Base-by-base conservation (phyloP, 2,113 vertebrate species). In the Gymnogyps californianus region DNA sequence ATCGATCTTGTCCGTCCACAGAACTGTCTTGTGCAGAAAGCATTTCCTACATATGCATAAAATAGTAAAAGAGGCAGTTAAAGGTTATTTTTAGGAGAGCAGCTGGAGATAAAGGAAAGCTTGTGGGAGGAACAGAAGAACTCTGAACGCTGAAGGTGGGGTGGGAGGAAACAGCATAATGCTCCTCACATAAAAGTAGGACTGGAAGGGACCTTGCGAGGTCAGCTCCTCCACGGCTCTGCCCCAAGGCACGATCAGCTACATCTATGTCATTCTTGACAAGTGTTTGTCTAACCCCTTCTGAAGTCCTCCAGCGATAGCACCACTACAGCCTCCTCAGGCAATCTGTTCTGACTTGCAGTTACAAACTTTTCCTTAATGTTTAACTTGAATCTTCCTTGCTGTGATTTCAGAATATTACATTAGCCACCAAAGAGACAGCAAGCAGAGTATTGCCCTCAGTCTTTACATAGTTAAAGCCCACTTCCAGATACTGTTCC, bases 291-390 rank as follows among this genome's bases (percentile, higher is more conserved):
- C 90, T 87, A 93, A 94, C 65, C 78, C 47, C 9, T 67, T 54
- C 61, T 46, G 75, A 71, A 94, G 92, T 95, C 90, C 82, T 93
- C 69, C 82, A 79, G 92, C 1, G 0, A 66, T 4, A 89, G 72
- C 74, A 85, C 32, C 47, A 16, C 90, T 90, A 25, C 74, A 90
- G 74, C 85, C 66, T 93, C 88, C 90, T 90, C 82, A 87, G 52
- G 82, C 90, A 90, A 83, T 93, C 95, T 95, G 82, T 72, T 97
- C 91, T 67, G 70, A 71, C 61, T 92, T 90, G 61, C 69, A 22
- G 15, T 58, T 84, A 59, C 78, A 85, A 93, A 82, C 61, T 93
- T 71, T 46, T 79, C 52, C 47, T 58, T 85, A 32, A 36, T 10
- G 57, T 82, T 79, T 86, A 85, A 62, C 52, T 76, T 79, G 61